These are phyloP conservation scores for Penelope pileata DNA, from an alignment of 2,113 vertebrate species.

Conservation along the genomic window DNA sequence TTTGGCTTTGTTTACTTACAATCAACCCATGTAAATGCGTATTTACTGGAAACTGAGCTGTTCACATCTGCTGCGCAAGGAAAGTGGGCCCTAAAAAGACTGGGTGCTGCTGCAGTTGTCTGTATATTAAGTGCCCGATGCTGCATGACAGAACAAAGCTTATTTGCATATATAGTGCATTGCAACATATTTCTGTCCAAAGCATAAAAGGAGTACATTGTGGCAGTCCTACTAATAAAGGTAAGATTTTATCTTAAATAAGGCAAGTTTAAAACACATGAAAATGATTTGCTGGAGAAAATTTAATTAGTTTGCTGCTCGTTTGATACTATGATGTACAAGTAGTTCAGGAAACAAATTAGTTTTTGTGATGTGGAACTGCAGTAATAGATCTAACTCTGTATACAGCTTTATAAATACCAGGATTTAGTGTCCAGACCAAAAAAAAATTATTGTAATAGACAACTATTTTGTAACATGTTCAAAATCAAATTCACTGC, in stretches of 20 bases:
- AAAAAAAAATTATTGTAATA: not conserved
- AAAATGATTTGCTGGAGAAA: not conserved
- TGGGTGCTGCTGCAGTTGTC: conserved; percentile 65
- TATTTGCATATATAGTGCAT: conserved; percentile 67
- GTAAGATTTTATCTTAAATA: conserved; percentile 61
- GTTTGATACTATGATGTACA: not conserved
- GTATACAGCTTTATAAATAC: not conserved
- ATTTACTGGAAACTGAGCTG: conserved; percentile 56
- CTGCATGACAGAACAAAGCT: conserved; percentile 73
- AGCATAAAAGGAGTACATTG: conserved; percentile 51
- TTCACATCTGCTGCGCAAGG: conserved; percentile 67
- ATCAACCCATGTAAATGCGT: conserved; percentile 51
- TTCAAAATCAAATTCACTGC: not conserved
- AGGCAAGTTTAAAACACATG: conserved; percentile 26
- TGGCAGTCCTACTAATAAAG: conserved; percentile 62
- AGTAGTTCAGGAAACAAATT: not conserved
- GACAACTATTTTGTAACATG: not conserved
- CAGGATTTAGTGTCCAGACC: not conserved
- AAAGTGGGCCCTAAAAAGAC: conserved; percentile 51
- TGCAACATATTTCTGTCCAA: conserved; percentile 68
- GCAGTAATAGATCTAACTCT: not conserved
- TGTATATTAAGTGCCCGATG: conserved; percentile 62
- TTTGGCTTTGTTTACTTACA: conserved; percentile 72
- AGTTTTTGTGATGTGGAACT: not conserved
- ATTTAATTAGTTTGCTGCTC: not conserved